Base-by-base conservation (phyloP, 2,888 invertebrate genomes). In the Bedellia somnulentella region DNA sequence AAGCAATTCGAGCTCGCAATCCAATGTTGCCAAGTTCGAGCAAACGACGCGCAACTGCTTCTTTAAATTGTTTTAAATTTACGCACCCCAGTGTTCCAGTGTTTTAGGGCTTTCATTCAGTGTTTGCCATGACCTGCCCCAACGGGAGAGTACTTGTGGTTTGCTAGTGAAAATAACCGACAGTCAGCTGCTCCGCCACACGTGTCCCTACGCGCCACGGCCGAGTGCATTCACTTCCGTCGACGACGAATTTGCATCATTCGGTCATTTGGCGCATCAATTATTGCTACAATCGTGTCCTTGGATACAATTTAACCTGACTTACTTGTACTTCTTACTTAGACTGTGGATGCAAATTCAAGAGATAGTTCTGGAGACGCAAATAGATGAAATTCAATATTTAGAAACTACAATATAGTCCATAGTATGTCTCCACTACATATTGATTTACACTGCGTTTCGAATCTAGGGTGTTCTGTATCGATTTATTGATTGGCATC, bases 91-190 rank as follows among this genome's bases (percentile, higher is more conserved):
- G 52, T 55, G 52, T 58, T n/a, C 18, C 18, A 67, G 71, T 71
- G 60, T 61, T 49, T 66, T 62, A 52, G 61, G 52, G 46, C 26
- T 31, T 27, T 21, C 26, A 31, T 57, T 41, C 55, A 57, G 54
- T 64, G 57, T 61, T 60, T 70, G 48, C 40, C 57, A 59, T 57
- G 73, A 75, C 73, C 73, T 75, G 52, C 60, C 63, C 37, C 58
- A 75, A 64, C 46, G 39, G 38, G 41, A 52, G 46, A 50, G 51
- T 46, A 46, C 47, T 68, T 73, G 64, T 41, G 58, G 45, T 46
- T 45, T 34, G 43, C 49, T 43, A 46, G 54, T 54, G 47, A 57
- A 67, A 68, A 62, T 62, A 66, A 59, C 57, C 56, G 58, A 66
- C 36, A 48, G 44, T 46, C 52, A 54, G 53, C 54, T 58, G 57